Percentiles rank a stretch among this genome's conserved stretches.
phyloP scores from a whole-genome alignment of 2,113 vertebrate species.

The Pteruthius melanotis region DNA sequence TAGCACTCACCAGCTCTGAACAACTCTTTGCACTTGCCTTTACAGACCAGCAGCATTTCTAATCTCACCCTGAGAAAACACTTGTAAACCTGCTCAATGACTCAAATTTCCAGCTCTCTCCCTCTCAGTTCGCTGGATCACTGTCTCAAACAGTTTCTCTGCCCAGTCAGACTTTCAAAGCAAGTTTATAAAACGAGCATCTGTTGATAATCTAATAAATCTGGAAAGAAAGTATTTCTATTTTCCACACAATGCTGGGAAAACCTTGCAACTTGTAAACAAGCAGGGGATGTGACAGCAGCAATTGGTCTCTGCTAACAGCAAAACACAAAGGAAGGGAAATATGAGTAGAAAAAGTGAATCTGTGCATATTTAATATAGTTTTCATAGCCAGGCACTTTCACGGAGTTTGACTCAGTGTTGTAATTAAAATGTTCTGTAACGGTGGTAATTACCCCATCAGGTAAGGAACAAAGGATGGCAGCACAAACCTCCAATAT shows the following conservation, averaged over 20 bases:
- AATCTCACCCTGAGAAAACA: neutral
- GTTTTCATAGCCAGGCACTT: neutral
- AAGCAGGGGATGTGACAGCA: neutral
- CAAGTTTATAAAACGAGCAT: neutral
- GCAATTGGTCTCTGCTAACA: neutral
- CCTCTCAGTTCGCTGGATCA: neutral
- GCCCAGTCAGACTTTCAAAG: neutral
- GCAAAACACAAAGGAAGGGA: neutral
- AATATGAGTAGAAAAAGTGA: neutral
- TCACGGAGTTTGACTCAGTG: constrained; percentile 2
- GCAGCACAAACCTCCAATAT: neutral
- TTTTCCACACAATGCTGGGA: neutral
- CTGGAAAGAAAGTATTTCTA: neutral
- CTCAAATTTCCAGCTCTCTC: neutral
- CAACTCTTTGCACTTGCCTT: neutral
- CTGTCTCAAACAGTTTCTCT: neutral
- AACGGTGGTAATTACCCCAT: constrained; percentile 47
- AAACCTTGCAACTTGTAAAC: neutral
- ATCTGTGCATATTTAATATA: neutral
- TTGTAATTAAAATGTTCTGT: constrained; percentile 53
- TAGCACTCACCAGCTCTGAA: neutral
- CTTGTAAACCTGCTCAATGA: neutral
- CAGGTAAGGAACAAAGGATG: constrained; percentile 31
- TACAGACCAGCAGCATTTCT: neutral
- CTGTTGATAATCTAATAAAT: neutral